Evolutionary conservation across 2,888 invertebrate genomes (phyloP), one percentile per base, ranked within the genome.

Genomic region (Perizoma affinitatum): DNA sequence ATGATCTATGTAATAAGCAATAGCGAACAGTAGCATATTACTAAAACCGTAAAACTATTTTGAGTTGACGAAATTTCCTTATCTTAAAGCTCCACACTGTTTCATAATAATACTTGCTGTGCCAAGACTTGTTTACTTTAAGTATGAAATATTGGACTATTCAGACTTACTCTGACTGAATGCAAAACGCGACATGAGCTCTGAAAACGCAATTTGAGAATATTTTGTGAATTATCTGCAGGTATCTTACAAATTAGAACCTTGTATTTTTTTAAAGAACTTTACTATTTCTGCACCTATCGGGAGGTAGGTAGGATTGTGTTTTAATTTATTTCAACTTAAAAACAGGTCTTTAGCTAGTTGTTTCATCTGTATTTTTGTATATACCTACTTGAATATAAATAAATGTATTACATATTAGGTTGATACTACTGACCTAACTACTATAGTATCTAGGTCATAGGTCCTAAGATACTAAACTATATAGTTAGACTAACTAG

Each of bases 61-160:
- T 58, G 56, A 22, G 59, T 61, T 58, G 57, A 58, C 59, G 50
- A 66, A 67, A 69, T 69, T 74, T 69, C 70, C 83, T 82, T 87
- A 86, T 87, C 87, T 80, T 69, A 65, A 66, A 67, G 75, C 63
- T 69, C 70, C 86, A 87, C 83, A 73, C 83, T 75, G 75, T 78
- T 76, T 74, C 73, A 44, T 47, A 51, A 22, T 22, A 45, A 51
- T 56, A 22, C 63, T 55, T 56, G 58, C 55, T 46, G 46, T 58
- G 60, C 61, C 57, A 58, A 56, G 58, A 82, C 78, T 81, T 83
- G 81, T 79, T 82, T 48, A 46, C 79, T 73, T 78, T 76, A 86
- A 86, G 86, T 75, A 85, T 86, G 84, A 87, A 82, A 84, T 86
- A 86, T 86, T 80, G 72, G 79, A 70, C 70, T 70, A 47, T 54